Base-by-base conservation (phyloP, 2,113 vertebrate species). In the Antennarius striatus region DNA sequence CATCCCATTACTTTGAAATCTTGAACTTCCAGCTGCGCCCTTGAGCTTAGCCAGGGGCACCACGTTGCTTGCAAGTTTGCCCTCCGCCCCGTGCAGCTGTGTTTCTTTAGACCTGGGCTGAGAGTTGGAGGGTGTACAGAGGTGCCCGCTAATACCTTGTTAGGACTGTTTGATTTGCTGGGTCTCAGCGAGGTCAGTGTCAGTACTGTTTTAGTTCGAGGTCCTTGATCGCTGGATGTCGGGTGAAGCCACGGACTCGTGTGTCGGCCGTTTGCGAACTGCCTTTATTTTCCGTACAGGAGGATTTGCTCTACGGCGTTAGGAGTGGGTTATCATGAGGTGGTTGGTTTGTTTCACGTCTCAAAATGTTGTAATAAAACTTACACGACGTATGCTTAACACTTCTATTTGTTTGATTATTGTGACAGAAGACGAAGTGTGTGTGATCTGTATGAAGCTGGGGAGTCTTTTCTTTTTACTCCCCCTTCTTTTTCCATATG, bases 151-250 rank as follows among this genome's bases (percentile, higher is more conserved):
- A 93, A 93, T 93, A 77, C 88, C 86, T 92, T 91, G 89, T 93
- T 94, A 92, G 89, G 85, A 82, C 77, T 82, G 67, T 92, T 93
- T 91, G 86, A 89, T 87, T 92, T 88, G 88, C 86, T 68, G 83
- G 84, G 89, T 92, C 93, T 92, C 79, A 7, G 70, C 11, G 80
- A 92, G 89, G 93, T 93, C 91, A 92, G 75, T 92, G 91, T 95
- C 92, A 93, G 88, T 85, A 89, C 85, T 75, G 15, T 82, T 95
- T 94, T 93, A 79, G 82, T 76, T 75, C 79, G 70, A 92, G 80
- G 73, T 66, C 76, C 88, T 91, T 93, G 91, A 93, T 77, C 71
- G 81, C 66, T 75, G 86, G 90, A 83, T 91, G 80, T 71, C 89
- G 88, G 67, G 73, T 75, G 75, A 0, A 68, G 68, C 63, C 64